Conservation (phyloP, 1,140 invertebrate genomes). For the Plectus sambesii region DNA sequence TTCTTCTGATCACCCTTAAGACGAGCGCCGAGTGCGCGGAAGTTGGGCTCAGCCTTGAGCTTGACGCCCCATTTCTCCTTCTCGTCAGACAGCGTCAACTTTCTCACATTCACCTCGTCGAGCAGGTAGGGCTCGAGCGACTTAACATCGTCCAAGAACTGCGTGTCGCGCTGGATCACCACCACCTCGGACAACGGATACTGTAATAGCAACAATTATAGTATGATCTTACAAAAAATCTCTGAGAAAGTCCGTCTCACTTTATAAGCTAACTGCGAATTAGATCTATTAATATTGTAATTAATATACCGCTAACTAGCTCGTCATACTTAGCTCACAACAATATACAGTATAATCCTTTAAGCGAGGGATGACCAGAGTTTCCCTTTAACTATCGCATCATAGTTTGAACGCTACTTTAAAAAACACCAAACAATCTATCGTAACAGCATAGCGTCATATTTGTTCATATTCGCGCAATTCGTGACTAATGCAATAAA, state of each 20-base stretch:
- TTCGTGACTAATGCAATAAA: too few species aligned
- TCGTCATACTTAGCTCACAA: too few species aligned
- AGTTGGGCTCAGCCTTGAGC: constrained; percentile 84
- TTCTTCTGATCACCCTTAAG: constrained; percentile 78
- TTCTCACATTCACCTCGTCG: constrained; percentile 77
- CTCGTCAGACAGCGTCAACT: constrained; percentile 73
- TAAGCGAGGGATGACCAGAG: constrained; percentile 48
- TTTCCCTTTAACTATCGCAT: too few species aligned
- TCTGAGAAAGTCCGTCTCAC: too few species aligned
- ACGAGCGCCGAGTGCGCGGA: constrained; percentile 69
- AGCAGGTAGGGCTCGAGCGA: constrained; percentile 70
- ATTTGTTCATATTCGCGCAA: too few species aligned
- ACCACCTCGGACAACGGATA: constrained; percentile 91
- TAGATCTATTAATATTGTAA: too few species aligned
- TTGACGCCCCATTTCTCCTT: constrained; percentile 84
- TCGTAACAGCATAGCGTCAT: too few species aligned
- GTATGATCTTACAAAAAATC: not conserved
- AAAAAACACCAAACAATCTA: too few species aligned
- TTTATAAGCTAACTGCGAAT: too few species aligned
- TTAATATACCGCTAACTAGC: too few species aligned
- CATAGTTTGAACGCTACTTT: too few species aligned
- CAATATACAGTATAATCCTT: too few species aligned
- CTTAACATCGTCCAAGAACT: constrained; percentile 67
- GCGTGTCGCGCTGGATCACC: constrained; percentile 72
- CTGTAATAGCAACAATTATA: constrained; percentile 45